These are phyloP conservation scores for Apus apus DNA, from an alignment of 2,113 vertebrate species.

Conservation along the genomic window DNA sequence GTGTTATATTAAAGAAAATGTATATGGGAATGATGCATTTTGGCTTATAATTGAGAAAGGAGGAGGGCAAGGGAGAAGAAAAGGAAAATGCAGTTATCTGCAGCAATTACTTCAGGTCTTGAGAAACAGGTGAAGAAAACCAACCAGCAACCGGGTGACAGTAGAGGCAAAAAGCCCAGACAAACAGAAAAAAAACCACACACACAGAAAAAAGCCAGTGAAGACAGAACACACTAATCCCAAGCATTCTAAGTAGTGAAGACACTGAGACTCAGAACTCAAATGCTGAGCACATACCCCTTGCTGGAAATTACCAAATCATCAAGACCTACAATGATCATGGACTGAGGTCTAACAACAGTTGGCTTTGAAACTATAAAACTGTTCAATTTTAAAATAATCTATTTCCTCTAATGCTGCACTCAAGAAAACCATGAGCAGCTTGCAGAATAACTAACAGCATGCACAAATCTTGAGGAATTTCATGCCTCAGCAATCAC, in stretches of 20 bases:
- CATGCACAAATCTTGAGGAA: not conserved
- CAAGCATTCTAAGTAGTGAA: not conserved
- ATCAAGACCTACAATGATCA: not conserved
- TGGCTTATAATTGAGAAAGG: not conserved
- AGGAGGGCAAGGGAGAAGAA: not conserved
- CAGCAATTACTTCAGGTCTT: not conserved
- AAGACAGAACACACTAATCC: not conserved
- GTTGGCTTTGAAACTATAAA: not conserved
- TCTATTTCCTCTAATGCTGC: not conserved
- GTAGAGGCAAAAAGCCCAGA: not conserved
- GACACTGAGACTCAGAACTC: not conserved
- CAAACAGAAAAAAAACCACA: not conserved
- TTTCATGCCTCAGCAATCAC: not conserved
- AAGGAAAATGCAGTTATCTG: not conserved
- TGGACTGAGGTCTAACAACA: not conserved
- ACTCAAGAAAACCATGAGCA: not conserved
- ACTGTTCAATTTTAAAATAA: not conserved
- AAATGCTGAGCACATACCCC: not conserved
- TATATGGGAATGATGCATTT: not conserved
- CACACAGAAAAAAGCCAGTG: not conserved
- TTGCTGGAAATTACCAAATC: not conserved
- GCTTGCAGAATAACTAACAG: not conserved
- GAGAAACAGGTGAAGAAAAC: not conserved
- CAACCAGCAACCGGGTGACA: not conserved
- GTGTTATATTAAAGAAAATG: not conserved